phyloP scores from a whole-genome alignment of 2,888 invertebrate species.

The Hedychridium roseum region DNA sequence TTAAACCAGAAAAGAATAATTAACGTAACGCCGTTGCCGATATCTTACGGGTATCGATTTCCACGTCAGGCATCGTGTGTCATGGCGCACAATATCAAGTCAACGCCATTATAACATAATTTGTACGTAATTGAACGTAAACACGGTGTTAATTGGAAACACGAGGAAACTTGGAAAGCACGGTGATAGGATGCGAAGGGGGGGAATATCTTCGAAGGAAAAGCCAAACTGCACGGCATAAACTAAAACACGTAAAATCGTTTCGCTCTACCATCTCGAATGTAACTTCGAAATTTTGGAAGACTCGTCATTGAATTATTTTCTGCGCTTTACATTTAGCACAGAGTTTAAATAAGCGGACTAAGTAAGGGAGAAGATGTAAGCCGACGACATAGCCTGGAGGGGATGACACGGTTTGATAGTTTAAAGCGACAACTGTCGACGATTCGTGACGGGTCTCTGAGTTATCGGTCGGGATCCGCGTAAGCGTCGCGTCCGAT shows the following conservation, averaged over 20 bases:
- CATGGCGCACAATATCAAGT: slow-evolving; percentile 23
- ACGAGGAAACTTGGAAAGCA: neutral
- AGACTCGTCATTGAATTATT: no score
- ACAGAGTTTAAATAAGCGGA: no score
- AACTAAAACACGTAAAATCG: neutral
- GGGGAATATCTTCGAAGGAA: neutral
- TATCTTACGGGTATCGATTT: slow-evolving; percentile 3
- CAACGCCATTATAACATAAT: slow-evolving; percentile 31
- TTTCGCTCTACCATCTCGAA: neutral
- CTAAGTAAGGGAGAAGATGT: no score
- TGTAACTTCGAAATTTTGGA: no score
- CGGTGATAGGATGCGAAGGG: neutral
- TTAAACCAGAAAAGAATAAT: no score
- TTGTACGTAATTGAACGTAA: slow-evolving; percentile 48
- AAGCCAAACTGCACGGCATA: neutral
- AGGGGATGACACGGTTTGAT: neutral
- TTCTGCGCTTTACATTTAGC: no score
- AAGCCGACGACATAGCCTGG: neutral
- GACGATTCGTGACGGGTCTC: no score
- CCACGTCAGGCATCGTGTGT: slow-evolving; percentile 2
- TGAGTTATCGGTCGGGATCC: no score
- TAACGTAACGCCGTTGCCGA: no score
- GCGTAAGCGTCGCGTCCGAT: no score
- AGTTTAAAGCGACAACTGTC: neutral
- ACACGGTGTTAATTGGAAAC: slow-evolving; percentile 41